phyloP scores from a whole-genome alignment of 2,888 invertebrate species.

The Liodrosophila aerea region DNA sequence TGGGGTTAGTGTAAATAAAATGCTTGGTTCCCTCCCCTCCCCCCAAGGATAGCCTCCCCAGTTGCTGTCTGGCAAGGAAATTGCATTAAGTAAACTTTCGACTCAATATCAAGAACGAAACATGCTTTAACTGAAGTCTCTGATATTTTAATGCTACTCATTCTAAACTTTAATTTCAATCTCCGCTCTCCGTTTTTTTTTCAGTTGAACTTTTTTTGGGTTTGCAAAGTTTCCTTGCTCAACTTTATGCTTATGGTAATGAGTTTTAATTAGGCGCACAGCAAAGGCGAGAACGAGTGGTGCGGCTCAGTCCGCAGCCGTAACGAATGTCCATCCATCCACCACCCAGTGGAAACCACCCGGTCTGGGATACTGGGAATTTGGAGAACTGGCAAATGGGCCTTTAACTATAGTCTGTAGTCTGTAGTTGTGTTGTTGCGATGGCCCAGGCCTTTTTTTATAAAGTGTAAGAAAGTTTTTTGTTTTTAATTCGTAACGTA shows the following conservation, averaged over 20 bases:
- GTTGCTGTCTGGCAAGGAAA: conserved; percentile 69
- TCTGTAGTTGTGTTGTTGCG: background rate
- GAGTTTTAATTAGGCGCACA: conserved; percentile 76
- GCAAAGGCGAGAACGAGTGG: conserved; percentile 43
- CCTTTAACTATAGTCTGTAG: background rate
- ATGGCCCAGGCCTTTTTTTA: conserved; percentile 27
- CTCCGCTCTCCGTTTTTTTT: conserved; percentile 36
- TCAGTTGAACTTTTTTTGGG: conserved; percentile 1
- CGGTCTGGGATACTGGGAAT: conserved; percentile 8
- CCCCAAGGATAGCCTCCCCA: conserved; percentile 4
- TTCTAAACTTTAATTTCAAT: conserved; percentile 39
- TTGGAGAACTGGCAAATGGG: no score
- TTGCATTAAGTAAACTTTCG: conserved; percentile 65
- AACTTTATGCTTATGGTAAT: conserved; percentile 76
- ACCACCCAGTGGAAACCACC: conserved; percentile 12
- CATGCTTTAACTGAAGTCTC: conserved; percentile 30
- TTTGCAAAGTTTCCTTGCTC: conserved; percentile 51
- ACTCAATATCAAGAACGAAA: conserved; percentile 10
- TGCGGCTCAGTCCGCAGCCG: conserved; percentile 35
- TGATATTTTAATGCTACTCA: conserved; percentile 8
- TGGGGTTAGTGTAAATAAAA: conserved; percentile 39
- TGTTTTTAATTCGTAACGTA: conserved; percentile 41
- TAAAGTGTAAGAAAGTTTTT: conserved; percentile 42
- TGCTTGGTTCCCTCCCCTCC: conserved; percentile 34
- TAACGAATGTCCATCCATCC: no score